phyloP scores from a whole-genome alignment of 2,113 vertebrate genomes.

The Sciurus niger region DNA sequence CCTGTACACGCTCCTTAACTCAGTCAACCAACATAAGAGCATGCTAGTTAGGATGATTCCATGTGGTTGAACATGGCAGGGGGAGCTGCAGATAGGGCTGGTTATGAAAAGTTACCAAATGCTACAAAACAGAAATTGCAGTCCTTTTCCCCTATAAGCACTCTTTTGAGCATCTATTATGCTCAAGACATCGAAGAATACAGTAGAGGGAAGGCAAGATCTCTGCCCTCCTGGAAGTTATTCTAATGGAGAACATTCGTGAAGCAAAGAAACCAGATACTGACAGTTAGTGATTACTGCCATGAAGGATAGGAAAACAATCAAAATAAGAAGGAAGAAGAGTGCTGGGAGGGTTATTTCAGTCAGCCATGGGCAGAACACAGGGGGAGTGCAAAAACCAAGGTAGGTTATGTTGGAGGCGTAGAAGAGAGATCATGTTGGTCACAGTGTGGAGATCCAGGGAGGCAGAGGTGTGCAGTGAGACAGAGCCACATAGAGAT shows the following conservation, averaged over 20 bases:
- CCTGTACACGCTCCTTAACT: neutral
- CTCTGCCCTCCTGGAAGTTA: neutral
- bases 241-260: neutral
- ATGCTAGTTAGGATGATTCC: neutral
- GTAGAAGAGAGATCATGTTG: neutral
- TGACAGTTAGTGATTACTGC: neutral
- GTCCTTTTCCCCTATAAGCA: neutral
- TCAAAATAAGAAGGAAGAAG: neutral
- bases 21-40: neutral
- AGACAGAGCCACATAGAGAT: neutral
- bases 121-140: neutral
- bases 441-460: neutral
- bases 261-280: constrained; percentile 46
- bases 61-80: neutral
- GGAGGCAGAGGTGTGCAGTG: fast-evolving
- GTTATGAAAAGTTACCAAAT: neutral
- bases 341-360: neutral
- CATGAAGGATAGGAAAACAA: neutral
- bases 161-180: neutral
- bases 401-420: neutral
- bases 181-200: neutral
- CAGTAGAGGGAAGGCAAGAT: neutral
- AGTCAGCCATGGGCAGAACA: neutral
- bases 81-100: neutral
- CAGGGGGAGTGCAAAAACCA: neutral